Evolutionary conservation across 2,888 invertebrate species (phyloP).

Genomic region (Thecophora atra): DNA sequence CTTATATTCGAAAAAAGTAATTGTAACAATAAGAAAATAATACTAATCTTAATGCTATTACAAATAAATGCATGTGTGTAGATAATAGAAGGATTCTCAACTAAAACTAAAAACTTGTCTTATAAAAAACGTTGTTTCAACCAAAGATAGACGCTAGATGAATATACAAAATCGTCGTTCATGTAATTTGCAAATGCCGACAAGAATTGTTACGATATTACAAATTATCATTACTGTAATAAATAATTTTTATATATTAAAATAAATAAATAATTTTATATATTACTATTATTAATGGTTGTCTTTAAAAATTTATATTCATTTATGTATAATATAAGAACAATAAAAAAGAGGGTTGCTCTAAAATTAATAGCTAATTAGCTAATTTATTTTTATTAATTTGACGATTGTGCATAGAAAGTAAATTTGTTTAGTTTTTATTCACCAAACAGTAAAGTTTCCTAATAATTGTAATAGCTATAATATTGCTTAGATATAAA

Average conservation of each 20-base stretch:
- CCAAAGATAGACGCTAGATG: conserved; percentile 48
- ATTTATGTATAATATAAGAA: too few species aligned
- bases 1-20: too few species aligned
- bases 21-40: conserved; percentile 22
- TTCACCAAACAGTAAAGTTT: conserved; percentile 21
- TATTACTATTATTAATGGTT: conserved; percentile 17
- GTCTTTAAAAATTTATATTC: not conserved
- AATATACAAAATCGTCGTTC: not conserved
- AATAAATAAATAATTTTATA: too few species aligned
- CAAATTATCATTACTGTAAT: too few species aligned
- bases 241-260: too few species aligned
- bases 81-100: too few species aligned
- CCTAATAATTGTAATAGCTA: conserved; percentile 29
- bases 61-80: not conserved
- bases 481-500: too few species aligned
- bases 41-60: not conserved
- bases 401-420: not conserved
- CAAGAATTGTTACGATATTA: too few species aligned
- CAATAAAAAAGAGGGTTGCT: not conserved
- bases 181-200: not conserved
- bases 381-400: conserved; percentile 15
- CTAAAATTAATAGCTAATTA: conserved; percentile 20
- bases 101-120: not conserved
- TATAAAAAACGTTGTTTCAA: conserved; percentile 49
- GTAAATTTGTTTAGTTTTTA: not conserved